Base-by-base conservation (phyloP, 1,140 invertebrate genomes). In the Sitobion miscanthi region DNA sequence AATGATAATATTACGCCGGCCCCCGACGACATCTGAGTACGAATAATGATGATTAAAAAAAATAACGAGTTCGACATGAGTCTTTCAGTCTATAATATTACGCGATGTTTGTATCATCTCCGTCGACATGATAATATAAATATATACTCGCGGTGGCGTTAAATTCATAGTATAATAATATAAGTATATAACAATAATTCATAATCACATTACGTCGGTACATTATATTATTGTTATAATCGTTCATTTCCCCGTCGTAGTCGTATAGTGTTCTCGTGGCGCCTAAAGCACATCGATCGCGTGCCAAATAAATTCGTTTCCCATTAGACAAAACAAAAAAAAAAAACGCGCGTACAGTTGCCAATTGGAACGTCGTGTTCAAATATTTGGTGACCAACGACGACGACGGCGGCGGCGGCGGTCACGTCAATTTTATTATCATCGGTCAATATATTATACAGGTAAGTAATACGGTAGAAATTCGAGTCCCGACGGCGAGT, bases 241-340 rank as follows among this genome's bases (percentile, higher is more conserved):
- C 62, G 25, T 42, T 45, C 21, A 23, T 42, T 38, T 85, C 42
- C 42, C 38, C 7, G 21, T 25, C 38, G 42, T 23, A 42, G 38
- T 45, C 21, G 2, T 83, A 47, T 47, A 47, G 45, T 47, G 23
- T 23, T 42, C 23, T 83, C 82, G 42, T n/a, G 38, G 49, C 57
- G 88, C 89, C 86, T 38, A 77, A 14, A n/a, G 62, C 62, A 35
- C 62, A n/a, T 90, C 45, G 38, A 23, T 52, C 4, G 87, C 5
- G 49, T 77, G 87, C 38, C 89, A 91, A 90, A 90, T 57, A 52
- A 38, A 91, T 89, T 86, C 38, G 45, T 83, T 77, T 93, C 87
- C 85, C 38, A 86, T 94, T 94, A 88, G 25, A 94, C n/a, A 35
- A n/a, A 77, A n/a, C 62, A 14, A 14, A 77, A 77, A 77, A 77